A percentile compares a stretch with the other conserved stretches of the same genome.
These are phyloP conservation scores for Dasyornis broadbenti DNA, from an alignment of 2,113 vertebrate genomes.

Conservation along the genomic window DNA sequence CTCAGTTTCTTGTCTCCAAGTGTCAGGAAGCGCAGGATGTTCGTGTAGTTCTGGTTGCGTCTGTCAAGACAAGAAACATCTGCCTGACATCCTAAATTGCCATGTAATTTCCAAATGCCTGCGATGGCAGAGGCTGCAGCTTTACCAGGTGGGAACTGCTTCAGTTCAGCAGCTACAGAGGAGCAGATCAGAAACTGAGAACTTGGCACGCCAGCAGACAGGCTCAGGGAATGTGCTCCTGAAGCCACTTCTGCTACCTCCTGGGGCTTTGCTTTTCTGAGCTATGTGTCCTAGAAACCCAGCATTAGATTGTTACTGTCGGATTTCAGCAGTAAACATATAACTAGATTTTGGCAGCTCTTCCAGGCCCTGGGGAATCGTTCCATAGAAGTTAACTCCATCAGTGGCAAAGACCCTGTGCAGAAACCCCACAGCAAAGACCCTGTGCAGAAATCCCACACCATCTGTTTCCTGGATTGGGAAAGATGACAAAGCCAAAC, in stretches of 20 bases:
- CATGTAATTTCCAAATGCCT: neutral
- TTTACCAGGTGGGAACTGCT: neutral
- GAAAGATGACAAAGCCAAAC: neutral
- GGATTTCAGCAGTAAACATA: neutral
- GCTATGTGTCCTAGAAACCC: neutral
- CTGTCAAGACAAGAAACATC: slow-evolving; percentile 69
- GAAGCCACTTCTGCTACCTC: neutral
- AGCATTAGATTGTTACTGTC: neutral
- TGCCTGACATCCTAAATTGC: neutral
- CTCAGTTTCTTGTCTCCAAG: slow-evolving; percentile 93
- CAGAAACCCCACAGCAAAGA: neutral
- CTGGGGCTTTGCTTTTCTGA: neutral
- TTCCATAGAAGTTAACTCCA: neutral
- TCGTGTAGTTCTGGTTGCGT: slow-evolving; percentile 94
- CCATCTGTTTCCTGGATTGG: neutral
- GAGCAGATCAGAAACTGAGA: neutral
- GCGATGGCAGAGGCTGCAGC: neutral
- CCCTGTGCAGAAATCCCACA: no score
- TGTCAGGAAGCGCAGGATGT: slow-evolving; percentile 90
- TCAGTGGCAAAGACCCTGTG: neutral
- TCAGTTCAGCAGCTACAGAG: neutral
- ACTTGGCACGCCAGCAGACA: neutral
- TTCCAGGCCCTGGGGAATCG: neutral
- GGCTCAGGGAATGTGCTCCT: neutral
- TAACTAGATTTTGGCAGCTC: neutral